Evolutionary conservation across 2,113 vertebrate genomes (phyloP).

Genomic region (Odontesthes bonariensis): DNA sequence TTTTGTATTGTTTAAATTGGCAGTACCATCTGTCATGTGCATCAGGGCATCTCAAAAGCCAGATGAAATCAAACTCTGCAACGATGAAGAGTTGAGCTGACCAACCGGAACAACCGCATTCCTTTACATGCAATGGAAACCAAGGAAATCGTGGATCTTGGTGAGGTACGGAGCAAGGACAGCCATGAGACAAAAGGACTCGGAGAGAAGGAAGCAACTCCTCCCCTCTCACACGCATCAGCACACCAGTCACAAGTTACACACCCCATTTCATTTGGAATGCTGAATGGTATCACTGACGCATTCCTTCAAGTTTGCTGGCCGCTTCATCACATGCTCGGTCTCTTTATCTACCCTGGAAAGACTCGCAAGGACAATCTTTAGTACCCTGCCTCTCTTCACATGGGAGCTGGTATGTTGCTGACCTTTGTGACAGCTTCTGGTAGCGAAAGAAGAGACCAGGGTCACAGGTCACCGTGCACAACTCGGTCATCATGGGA

Average conservation of each 20-base stretch:
- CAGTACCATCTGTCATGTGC: constrained; percentile 49
- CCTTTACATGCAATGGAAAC: constrained; percentile 53
- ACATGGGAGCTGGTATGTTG: constrained; percentile 1
- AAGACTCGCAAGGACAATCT: constrained; percentile 7
- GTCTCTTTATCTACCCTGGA: constrained; percentile 32
- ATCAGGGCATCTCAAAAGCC: constrained; percentile 53
- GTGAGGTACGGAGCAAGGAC: constrained; percentile 15
- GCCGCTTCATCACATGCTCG: constrained; percentile 54
- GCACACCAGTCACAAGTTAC: constrained; percentile 74
- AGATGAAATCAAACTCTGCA: constrained; percentile 63
- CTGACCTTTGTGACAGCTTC: constrained; percentile 48
- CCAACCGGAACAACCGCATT: constrained; percentile 70
- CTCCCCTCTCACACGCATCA: constrained; percentile 67
- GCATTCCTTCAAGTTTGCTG: constrained; percentile 63
- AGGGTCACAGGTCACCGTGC: constrained; percentile 65
- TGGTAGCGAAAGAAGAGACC: constrained; percentile 10
- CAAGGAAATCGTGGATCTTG: constrained; percentile 33
- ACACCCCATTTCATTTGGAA: constrained; percentile 74
- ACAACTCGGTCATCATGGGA: constrained; percentile 66
- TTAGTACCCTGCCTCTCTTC: not conserved
- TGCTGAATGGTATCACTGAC: constrained; percentile 55
- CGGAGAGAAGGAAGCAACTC: constrained; percentile 57
- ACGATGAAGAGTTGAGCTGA: constrained; percentile 44
- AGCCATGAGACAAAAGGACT: constrained; percentile 38
- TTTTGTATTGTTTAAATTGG: constrained; percentile 27